Percentiles rank a stretch among this genome's conserved stretches.
Evolutionary conservation across 1,140 invertebrate species (phyloP).

Genomic region (Drosophila sulfurigaster): DNA sequence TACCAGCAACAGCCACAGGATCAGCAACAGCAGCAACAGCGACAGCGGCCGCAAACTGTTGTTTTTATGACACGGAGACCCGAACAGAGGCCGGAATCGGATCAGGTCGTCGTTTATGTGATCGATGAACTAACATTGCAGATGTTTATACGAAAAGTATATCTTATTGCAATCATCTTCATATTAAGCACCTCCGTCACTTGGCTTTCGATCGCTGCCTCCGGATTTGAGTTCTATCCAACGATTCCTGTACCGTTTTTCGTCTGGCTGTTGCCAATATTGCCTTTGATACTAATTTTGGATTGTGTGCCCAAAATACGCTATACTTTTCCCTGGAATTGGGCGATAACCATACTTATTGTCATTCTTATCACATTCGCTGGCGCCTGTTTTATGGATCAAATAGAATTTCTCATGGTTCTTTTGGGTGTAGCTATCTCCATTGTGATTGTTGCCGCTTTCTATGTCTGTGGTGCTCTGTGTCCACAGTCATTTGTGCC

Average conservation of each 20-base stretch:
- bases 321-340: constrained; percentile 4
- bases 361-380: neutral
- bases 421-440: neutral
- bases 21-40: constrained; percentile 7
- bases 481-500: constrained; percentile 6
- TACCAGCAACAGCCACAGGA: neutral
- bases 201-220: constrained; percentile 3
- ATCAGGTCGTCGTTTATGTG: neutral
- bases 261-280: constrained; percentile 24
- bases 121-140: neutral
- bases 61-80: neutral
- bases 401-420: fast-evolving
- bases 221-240: neutral
- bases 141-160: neutral
- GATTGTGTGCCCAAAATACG: constrained; percentile 11
- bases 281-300: constrained; percentile 6
- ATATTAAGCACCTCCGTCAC: neutral
- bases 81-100: neutral
- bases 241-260: constrained; percentile 3
- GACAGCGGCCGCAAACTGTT: neutral
- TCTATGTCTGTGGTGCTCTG: constrained; percentile 21
- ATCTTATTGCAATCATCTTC: neutral
- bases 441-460: fast-evolving
- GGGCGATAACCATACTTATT: constrained; percentile 1
- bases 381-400: neutral